phyloP scores from a whole-genome alignment of 1,140 invertebrate genomes.

The Harpegnathos saltator region DNA sequence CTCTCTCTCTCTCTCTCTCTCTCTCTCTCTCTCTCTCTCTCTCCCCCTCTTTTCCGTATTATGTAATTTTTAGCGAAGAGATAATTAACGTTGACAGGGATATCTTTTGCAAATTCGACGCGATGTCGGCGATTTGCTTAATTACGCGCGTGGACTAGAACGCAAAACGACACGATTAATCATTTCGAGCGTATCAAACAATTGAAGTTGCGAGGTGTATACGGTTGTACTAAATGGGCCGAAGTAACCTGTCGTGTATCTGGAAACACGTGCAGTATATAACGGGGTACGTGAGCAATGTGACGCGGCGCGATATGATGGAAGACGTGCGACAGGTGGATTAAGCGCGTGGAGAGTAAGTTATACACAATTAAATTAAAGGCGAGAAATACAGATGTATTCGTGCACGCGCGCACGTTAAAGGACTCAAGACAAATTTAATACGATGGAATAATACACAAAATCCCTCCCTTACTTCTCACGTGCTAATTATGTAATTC shows the following conservation, averaged over 20 bases:
- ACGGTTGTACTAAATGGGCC: constrained; percentile 39
- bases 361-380: constrained; percentile 35
- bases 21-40: no score
- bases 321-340: constrained; percentile 36
- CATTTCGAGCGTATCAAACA: constrained; percentile 62
- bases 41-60: background rate
- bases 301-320: constrained; percentile 45
- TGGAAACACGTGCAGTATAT: constrained; percentile 52
- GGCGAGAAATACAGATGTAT: background rate
- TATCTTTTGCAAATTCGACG: background rate
- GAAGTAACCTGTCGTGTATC: constrained; percentile 60
- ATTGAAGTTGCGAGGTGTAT: constrained; percentile 54
- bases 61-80: background rate
- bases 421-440: background rate
- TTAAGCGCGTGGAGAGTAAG: constrained; percentile 15
- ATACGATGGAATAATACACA: no score
- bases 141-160: constrained; percentile 38
- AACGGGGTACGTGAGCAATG: constrained; percentile 48
- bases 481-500: no score
- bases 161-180: constrained; percentile 56
- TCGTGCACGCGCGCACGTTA: background rate
- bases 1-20: no score
- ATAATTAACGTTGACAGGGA: background rate
- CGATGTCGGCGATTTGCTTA: constrained; percentile 19
- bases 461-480: no score